phyloP scores from a whole-genome alignment of 2,888 invertebrate species.

The Pheosia tremula region DNA sequence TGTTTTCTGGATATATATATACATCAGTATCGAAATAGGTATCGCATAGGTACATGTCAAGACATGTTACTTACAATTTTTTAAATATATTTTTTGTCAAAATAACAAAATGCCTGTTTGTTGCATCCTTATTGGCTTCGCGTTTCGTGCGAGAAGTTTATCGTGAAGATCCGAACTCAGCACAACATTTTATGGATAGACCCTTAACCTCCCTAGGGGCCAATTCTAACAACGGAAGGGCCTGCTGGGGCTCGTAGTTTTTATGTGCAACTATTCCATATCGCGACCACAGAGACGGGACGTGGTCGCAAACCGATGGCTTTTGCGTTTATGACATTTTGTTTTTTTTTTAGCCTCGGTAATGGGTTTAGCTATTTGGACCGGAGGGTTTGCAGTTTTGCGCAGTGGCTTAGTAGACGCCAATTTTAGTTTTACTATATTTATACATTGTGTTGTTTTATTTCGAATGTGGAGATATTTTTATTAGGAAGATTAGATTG shows the following conservation, averaged over 20 bases:
- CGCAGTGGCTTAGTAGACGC: too few relatives aligned
- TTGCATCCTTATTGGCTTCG: background rate
- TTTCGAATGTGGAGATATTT: too few relatives aligned
- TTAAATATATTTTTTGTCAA: too few relatives aligned
- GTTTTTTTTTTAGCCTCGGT: constrained; percentile 23
- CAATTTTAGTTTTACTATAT: too few relatives aligned
- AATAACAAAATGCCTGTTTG: background rate
- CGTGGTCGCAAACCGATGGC: constrained; percentile 14
- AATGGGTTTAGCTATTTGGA: constrained; percentile 13
- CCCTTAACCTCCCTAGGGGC: constrained; percentile 13
- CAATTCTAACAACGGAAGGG: constrained; percentile 14
- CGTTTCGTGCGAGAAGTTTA: background rate
- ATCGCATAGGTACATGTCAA: too few relatives aligned
- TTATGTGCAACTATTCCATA: constrained; percentile 37
- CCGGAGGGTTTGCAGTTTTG: background rate
- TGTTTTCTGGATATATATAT: too few relatives aligned
- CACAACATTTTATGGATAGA: constrained; percentile 3
- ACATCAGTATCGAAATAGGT: too few relatives aligned
- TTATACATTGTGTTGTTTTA: too few relatives aligned
- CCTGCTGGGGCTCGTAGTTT: constrained; percentile 18
- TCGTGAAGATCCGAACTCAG: background rate
- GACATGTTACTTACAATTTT: too few relatives aligned
- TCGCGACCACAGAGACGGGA: constrained; percentile 12
- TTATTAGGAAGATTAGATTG: too few relatives aligned
- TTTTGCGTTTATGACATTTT: constrained; percentile 32